Percentiles rank a stretch among this genome's conserved stretches.
These are phyloP conservation scores for Huso huso DNA, from an alignment of 2,797 vertebrate genomes.

Conservation along the genomic window DNA sequence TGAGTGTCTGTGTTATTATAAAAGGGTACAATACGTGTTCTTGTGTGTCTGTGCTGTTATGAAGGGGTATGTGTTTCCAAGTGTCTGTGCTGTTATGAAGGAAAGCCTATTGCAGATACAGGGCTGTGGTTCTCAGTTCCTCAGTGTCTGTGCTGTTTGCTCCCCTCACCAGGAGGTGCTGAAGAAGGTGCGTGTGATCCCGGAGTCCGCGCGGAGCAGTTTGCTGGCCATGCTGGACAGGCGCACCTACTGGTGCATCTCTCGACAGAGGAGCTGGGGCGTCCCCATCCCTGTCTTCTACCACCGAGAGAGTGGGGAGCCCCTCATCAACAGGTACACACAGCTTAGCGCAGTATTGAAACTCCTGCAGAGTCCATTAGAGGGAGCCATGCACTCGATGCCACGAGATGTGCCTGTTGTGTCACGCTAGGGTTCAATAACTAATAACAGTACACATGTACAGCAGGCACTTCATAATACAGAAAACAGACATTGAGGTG, in stretches of 20 bases:
- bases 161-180: conserved; percentile 63
- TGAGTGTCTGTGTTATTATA: too few species aligned
- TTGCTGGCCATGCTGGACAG: conserved; percentile 80
- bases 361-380: too few species aligned
- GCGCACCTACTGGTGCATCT: conserved; percentile 95
- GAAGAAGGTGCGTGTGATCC: conserved; percentile 81
- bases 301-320: conserved; percentile 74
- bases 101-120: too few species aligned
- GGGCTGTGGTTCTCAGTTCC: conserved; percentile 7
- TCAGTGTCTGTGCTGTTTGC: neutral
- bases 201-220: conserved; percentile 68
- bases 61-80: too few species aligned
- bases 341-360: neutral
- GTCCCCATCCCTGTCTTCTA: conserved; percentile 94
- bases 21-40: too few species aligned
- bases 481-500: too few species aligned
- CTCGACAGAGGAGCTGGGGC: conserved; percentile 87
- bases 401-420: neutral
- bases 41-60: too few species aligned
- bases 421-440: too few species aligned
- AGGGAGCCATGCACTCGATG: neutral
- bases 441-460: too few species aligned
- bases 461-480: too few species aligned
- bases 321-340: conserved; percentile 79
- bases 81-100: too few species aligned